Percentiles rank a stretch among this genome's conserved stretches.
Conservation (phyloP, 2,888 invertebrate species). For the Lepas anatifera region DNA sequence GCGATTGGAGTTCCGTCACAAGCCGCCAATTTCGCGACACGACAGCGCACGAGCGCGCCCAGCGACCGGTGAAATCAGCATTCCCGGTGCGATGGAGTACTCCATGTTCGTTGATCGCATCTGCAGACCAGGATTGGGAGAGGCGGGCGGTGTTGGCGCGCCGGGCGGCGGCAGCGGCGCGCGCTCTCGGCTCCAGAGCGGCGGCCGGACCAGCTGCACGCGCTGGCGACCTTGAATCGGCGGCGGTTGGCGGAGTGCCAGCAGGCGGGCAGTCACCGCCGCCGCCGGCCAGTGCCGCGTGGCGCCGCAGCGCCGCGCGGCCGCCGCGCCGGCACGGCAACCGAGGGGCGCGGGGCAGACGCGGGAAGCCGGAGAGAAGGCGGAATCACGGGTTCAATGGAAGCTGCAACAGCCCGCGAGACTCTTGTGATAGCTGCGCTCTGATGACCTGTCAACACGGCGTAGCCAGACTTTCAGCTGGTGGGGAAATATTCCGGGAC, state of each 20-base stretch:
- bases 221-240: not conserved
- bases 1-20: too few relatives aligned
- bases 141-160: too few relatives aligned
- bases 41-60: too few relatives aligned
- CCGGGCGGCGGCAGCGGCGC: not conserved
- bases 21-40: not conserved
- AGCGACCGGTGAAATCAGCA: too few relatives aligned
- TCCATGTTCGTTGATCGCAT: too few relatives aligned
- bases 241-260: conserved; percentile 4
- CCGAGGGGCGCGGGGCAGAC: not conserved
- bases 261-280: not conserved
- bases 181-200: not conserved
- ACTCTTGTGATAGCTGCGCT: too few relatives aligned
- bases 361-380: not conserved
- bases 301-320: not conserved
- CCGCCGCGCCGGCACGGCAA: not conserved
- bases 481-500: too few relatives aligned
- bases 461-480: too few relatives aligned
- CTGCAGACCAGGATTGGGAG: too few relatives aligned
- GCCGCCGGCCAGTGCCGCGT: not conserved
- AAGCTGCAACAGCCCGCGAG: too few relatives aligned
- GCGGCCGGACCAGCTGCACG: not conserved
- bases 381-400: not conserved
- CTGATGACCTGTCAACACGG: too few relatives aligned
- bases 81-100: too few relatives aligned